Base-by-base conservation (phyloP, 2,888 invertebrate genomes). In the Megastigmus dorsalis region DNA sequence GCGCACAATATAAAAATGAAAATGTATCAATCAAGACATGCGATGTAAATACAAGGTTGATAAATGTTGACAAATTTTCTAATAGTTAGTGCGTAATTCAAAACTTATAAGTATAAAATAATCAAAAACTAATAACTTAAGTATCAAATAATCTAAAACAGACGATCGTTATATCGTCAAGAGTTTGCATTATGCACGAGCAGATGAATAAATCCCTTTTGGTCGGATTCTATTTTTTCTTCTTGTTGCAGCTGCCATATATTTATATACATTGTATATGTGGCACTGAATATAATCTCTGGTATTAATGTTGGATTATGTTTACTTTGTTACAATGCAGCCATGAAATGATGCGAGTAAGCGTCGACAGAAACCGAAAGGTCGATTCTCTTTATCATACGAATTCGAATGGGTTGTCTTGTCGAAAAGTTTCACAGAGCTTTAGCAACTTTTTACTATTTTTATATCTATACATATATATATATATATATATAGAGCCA, bases 381-480 rank as follows among this genome's bases (percentile, higher is more conserved):
- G 68, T 76, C 76, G 76, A 76, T 72, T 69, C 72, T 75, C 68
- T 48, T 38, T 43, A 50, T 45, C 23, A 73, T 76, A 36, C 59
- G 63, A 62, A 72, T 72, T 73, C 76, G 76, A 76, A 71, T 59
- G 36, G 76, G 72, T 76, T 65, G 13, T 76, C 72, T 73, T 69
- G 76, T 76, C 76, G 76, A 57, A 76, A 69, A 68, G 13, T 67
- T 59, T 63, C 33, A 26, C 38, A 9, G 38, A 50, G 72, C 77
- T 72, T 75, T 73, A 13, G 59, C 70, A 30, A 38, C 7, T 30
- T 63, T 54, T 5, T 43, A 41, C n/a, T n/a, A n/a, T n/a, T n/a
- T 43, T 55, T 36, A 57, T 23, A 23, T 5, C n/a, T n/a, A 26
- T 23, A 26, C 20, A 23, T 28, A 38, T 50, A 2, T n/a, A 9